Percentiles rank a stretch among this genome's conserved stretches.
Conservation (phyloP, 2,888 invertebrate genomes). For the Syrista parreyssii region DNA sequence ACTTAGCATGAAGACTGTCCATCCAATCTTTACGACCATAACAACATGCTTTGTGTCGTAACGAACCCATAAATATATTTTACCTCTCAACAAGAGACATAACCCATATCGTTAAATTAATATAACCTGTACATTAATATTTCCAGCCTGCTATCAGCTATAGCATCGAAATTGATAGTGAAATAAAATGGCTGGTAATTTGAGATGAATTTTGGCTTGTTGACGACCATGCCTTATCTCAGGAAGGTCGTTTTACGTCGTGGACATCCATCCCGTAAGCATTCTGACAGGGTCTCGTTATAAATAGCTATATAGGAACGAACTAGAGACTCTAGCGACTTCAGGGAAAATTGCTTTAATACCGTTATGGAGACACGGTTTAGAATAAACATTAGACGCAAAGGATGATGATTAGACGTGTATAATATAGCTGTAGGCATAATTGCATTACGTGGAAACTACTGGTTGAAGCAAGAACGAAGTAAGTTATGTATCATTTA, state of each 20-base stretch:
- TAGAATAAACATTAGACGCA: no score
- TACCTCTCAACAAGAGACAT: background rate
- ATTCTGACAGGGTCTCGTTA: background rate
- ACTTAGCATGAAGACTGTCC: background rate
- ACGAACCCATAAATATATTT: background rate
- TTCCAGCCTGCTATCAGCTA: background rate
- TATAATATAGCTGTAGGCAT: no score
- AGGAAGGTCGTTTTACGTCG: background rate
- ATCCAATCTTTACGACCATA: background rate
- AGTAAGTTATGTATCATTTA: background rate
- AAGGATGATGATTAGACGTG: no score
- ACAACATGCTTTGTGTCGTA: background rate
- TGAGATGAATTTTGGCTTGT: background rate
- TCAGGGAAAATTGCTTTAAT: background rate
- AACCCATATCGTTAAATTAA: slow-evolving; percentile 15
- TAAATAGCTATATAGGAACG: background rate
- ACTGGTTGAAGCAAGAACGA: background rate
- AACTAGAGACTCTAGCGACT: background rate
- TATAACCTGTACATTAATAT: background rate
- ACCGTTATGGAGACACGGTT: background rate
- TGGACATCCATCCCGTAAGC: background rate
- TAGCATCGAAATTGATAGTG: background rate
- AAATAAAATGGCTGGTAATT: background rate
- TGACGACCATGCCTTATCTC: background rate
- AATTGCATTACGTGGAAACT: background rate